Percentiles rank a stretch among this genome's conserved stretches.
These are phyloP conservation scores for Pseudotriccus pelzelni DNA, from an alignment of 2,797 vertebrate genomes.

Conservation along the genomic window DNA sequence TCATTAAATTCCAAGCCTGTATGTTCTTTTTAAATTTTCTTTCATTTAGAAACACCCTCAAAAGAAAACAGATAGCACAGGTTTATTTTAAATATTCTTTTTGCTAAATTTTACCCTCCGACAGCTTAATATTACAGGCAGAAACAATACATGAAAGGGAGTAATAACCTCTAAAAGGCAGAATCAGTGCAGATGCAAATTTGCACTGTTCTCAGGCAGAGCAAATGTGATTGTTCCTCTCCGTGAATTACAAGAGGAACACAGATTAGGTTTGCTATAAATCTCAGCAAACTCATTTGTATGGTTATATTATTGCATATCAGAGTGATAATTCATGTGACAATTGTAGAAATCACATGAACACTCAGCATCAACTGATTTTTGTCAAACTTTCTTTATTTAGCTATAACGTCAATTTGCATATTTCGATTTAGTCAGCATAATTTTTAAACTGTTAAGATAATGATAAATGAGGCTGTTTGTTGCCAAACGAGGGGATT, in stretches of 20 bases:
- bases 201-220: slow-evolving; percentile 10
- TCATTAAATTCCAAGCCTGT: background rate
- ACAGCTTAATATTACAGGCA: background rate
- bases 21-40: background rate
- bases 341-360: slow-evolving; percentile 13
- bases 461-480: slow-evolving; percentile 43
- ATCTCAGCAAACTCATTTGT: slow-evolving; percentile 53
- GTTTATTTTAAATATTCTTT: background rate
- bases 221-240: slow-evolving; percentile 51
- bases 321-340: slow-evolving; percentile 21
- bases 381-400: slow-evolving; percentile 21
- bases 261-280: slow-evolving; percentile 59
- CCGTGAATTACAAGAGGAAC: slow-evolving; percentile 63
- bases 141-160: background rate
- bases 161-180: slow-evolving; percentile 40
- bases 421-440: background rate
- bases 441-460: slow-evolving; percentile 2
- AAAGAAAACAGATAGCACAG: background rate
- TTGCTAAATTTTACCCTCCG: background rate
- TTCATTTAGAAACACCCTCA: background rate
- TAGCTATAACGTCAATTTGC: background rate
- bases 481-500: background rate
- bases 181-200: slow-evolving; percentile 34
- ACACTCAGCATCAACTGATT: background rate
- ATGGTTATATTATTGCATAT: background rate